phyloP scores from a whole-genome alignment of 2,888 invertebrate genomes.

The Opisthograptis luteolata region DNA sequence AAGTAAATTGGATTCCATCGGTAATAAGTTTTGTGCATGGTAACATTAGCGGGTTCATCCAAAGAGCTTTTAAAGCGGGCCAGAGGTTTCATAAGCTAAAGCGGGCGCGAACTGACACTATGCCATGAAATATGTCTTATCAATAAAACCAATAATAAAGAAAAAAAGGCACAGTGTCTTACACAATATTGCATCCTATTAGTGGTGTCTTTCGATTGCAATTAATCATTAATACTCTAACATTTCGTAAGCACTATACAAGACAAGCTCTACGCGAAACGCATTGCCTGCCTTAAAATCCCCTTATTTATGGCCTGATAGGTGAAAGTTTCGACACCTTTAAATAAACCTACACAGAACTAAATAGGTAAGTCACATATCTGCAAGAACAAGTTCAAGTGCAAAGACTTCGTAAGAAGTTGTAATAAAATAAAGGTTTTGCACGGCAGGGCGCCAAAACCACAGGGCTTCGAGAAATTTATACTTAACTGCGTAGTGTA shows the following conservation, averaged over 20 bases:
- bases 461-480: constrained; percentile 51
- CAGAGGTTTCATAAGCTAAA: too few relatives aligned
- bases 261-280: neutral
- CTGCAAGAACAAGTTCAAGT: constrained; percentile 49
- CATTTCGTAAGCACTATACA: too few relatives aligned
- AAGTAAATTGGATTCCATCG: neutral
- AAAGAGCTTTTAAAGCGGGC: too few relatives aligned
- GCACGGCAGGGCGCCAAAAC: constrained; percentile 62
- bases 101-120: too few relatives aligned
- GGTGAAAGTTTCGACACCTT: neutral
- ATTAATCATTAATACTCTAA: too few relatives aligned
- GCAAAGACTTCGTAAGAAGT: constrained; percentile 65
- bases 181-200: too few relatives aligned
- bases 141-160: too few relatives aligned
- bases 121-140: too few relatives aligned
- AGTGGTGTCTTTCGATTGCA: too few relatives aligned
- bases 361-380: constrained; percentile 15
- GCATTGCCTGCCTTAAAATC: constrained; percentile 1
- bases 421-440: constrained; percentile 68
- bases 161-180: too few relatives aligned
- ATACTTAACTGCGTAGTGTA: constrained; percentile 42
- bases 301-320: neutral
- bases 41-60: too few relatives aligned
- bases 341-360: neutral
- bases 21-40: too few relatives aligned